Base-by-base conservation (phyloP, 1,140 invertebrate genomes). In the Argopecten irradians region DNA sequence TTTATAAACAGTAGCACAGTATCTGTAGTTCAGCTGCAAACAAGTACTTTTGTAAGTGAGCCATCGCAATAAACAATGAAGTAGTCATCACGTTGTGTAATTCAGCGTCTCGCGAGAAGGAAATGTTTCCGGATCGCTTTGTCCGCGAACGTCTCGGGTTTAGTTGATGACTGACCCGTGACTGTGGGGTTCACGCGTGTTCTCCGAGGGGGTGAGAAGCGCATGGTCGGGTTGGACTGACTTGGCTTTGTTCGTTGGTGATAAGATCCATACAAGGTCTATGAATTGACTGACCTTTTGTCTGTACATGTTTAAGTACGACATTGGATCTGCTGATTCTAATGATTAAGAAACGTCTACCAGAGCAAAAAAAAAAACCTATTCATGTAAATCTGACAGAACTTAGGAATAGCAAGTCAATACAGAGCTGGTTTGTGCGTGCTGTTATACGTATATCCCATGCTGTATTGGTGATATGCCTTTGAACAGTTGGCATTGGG, bases 311-410 rank as follows among this genome's bases (percentile, higher is more conserved):
- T 71, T 71, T 71, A n/a, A n/a, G 22, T n/a, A n/a, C 28, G 55
- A 71, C 55, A 71, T 11, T 16, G 1, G 55, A 71, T n/a, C 55
- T 11, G 55, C 55, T 28, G 55, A 71, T 71, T 28, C 8, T n/a
- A 71, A n/a, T n/a, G 55, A 71, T 71, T 71, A 71, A 28, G 55
- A 71, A 71, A 71, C 55, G 55, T 71, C 55, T 71, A 71, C 55
- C n/a, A 16, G 55, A 71, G 55, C 55, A 71, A 71, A 71, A 71
- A 71, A 71, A 28, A 71, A 1, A 28, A 28, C 11, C 55, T 71
- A 71, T 71, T 71, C 55, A 71, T 71, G 28, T 28, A 71, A 71
- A 28, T 71, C 55, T 71, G 55, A 71, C 55, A 28, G 55, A 71
- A 71, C 55, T 71, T 71, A 28, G 55, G 55, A 71, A 16, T 28